Conservation (phyloP, 2,888 invertebrate genomes). For the Lampropteryx suffumata region DNA sequence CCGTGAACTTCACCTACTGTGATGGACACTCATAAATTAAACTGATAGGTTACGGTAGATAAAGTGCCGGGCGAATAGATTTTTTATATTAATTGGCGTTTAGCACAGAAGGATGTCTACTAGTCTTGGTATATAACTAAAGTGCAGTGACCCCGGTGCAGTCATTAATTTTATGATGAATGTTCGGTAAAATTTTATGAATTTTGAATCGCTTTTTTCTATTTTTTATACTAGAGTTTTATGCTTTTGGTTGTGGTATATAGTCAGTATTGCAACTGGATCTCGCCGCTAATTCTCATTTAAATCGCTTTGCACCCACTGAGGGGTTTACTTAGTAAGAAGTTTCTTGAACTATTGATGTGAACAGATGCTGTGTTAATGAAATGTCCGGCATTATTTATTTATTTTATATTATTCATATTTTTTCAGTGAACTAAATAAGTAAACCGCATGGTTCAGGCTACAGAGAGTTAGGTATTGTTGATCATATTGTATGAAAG, state of each 20-base stretch:
- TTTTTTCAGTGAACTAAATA: too few relatives aligned
- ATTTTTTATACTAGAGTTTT: not conserved
- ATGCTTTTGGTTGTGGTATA: not conserved
- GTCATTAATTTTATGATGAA: constrained; percentile 12
- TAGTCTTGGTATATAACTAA: constrained; percentile 19
- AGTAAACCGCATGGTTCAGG: too few relatives aligned
- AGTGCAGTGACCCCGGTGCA: constrained; percentile 38
- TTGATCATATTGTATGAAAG: too few relatives aligned
- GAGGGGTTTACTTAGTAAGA: too few relatives aligned
- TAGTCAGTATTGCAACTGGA: too few relatives aligned
- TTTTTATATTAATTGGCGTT: constrained; percentile 35
- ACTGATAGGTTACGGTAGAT: constrained; percentile 66
- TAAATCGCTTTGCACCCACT: too few relatives aligned
- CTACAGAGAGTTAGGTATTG: too few relatives aligned
- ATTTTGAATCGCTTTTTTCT: not conserved
- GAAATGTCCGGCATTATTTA: too few relatives aligned
- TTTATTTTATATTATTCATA: too few relatives aligned
- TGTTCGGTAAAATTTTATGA: constrained; percentile 8
- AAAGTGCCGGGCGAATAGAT: constrained; percentile 41
- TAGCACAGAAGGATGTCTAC: constrained; percentile 28
- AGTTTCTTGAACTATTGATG: too few relatives aligned
- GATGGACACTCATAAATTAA: constrained; percentile 67
- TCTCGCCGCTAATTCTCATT: too few relatives aligned
- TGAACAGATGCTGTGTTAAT: too few relatives aligned
- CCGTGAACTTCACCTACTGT: constrained; percentile 73